Percentiles rank a stretch among this genome's conserved stretches.
These are phyloP conservation scores for Linnaemya vulpina DNA, from an alignment of 2,888 invertebrate genomes.

Conservation along the genomic window DNA sequence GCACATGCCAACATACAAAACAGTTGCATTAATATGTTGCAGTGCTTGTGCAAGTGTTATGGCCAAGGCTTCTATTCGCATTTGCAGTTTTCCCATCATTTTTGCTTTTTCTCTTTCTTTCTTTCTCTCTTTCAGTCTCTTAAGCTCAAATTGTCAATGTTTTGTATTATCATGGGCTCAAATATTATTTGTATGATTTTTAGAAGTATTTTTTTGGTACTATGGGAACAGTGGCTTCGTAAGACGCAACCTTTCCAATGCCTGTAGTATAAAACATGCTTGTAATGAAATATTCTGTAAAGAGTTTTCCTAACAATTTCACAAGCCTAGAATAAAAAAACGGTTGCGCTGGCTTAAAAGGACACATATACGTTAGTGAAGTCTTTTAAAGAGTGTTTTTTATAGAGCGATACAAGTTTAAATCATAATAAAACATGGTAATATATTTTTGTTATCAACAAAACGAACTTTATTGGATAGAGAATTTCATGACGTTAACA, in stretches of 20 bases:
- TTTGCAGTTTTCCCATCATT: not conserved
- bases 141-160: constrained; percentile 31
- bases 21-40: not conserved
- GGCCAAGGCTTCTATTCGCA: constrained; percentile 42
- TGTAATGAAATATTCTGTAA: not conserved
- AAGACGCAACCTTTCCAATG: too few relatives aligned
- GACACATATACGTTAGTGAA: too few relatives aligned
- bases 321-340: too few relatives aligned
- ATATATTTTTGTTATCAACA: too few relatives aligned
- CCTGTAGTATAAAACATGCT: too few relatives aligned
- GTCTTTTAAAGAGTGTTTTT: too few relatives aligned
- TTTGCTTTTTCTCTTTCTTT: not conserved
- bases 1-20: not conserved
- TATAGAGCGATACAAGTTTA: too few relatives aligned
- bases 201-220: not conserved
- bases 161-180: constrained; percentile 40
- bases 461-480: too few relatives aligned
- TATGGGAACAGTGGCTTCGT: not conserved
- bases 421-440: too few relatives aligned
- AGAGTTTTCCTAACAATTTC: too few relatives aligned
- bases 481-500: too few relatives aligned
- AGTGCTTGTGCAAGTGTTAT: constrained; percentile 14
- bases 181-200: constrained; percentile 6
- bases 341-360: too few relatives aligned
- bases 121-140: not conserved